Conservation (phyloP, 1,140 invertebrate species). For the Ceratosolen solmsi region DNA sequence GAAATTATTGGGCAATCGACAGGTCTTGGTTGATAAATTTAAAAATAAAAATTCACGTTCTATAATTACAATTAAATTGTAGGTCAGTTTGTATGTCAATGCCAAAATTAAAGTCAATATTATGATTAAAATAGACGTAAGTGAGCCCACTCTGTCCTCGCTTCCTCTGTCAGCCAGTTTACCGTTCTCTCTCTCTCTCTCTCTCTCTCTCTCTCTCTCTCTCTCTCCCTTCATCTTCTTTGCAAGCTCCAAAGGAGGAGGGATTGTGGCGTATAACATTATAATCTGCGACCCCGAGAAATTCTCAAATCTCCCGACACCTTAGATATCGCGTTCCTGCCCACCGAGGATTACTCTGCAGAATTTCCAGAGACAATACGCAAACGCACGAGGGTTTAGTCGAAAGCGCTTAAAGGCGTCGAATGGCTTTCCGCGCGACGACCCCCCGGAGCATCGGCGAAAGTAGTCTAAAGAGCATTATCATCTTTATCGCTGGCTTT, state of each 20-base stretch:
- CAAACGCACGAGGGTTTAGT: neutral
- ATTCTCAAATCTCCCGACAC: slow-evolving; percentile 24
- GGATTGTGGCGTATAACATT: neutral
- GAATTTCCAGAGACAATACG: neutral
- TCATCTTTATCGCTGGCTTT: slow-evolving; percentile 8
- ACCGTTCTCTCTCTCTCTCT: neutral
- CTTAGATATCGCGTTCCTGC: neutral
- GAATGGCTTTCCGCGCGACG: slow-evolving; percentile 17
- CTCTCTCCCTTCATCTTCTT: neutral
- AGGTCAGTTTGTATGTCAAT: too few relatives aligned
- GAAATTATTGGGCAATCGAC: too few relatives aligned
- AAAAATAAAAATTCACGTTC: too few relatives aligned
- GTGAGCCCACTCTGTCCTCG: neutral
- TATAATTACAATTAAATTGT: too few relatives aligned
- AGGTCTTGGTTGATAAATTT: too few relatives aligned
- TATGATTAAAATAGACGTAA: slow-evolving; percentile 59
- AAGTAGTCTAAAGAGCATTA: neutral
- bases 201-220: neutral
- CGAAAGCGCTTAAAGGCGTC: slow-evolving; percentile 40
- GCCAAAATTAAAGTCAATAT: slow-evolving; percentile 61
- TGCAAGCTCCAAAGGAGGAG: neutral
- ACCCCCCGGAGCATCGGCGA: neutral
- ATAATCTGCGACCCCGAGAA: slow-evolving; percentile 29
- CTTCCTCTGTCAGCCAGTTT: neutral
- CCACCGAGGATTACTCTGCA: neutral